phyloP scores from a whole-genome alignment of 2,113 vertebrate genomes.

The Gymnogyps californianus region DNA sequence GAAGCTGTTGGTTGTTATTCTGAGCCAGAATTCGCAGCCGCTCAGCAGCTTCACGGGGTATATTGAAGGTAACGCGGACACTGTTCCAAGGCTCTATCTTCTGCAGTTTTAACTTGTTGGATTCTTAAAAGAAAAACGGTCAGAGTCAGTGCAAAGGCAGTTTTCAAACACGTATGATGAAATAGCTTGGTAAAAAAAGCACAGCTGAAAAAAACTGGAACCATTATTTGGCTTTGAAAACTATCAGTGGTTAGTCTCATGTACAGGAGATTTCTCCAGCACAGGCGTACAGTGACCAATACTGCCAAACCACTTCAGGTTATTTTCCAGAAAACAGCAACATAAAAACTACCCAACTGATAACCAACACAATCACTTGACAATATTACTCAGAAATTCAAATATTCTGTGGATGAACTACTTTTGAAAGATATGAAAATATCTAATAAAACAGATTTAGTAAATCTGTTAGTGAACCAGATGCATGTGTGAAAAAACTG shows the following conservation, averaged over 20 bases:
- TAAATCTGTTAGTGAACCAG: neutral
- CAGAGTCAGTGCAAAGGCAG: neutral
- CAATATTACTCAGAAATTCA: neutral
- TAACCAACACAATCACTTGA: neutral
- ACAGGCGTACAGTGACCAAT: fast-evolving
- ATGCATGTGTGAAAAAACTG: neutral
- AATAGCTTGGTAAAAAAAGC: neutral
- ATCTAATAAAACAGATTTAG: neutral
- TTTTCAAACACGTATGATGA: neutral
- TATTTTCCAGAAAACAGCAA: neutral
- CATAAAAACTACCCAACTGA: neutral
- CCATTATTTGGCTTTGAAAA: neutral
- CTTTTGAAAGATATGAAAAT: neutral
- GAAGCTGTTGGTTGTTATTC: constrained; percentile 95
- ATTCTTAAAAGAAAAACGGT: constrained; percentile 68
- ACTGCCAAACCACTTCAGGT: neutral
- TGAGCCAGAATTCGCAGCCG: constrained; percentile 91
- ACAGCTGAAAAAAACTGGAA: neutral
- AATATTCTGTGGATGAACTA: neutral
- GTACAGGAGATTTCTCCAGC: neutral
- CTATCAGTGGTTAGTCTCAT: neutral
- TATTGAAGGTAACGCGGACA: constrained; percentile 96
- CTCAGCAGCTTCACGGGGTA: constrained; percentile 94
- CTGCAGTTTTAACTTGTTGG: constrained; percentile 81
- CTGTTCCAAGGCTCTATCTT: constrained; percentile 98